Base-by-base conservation (phyloP, 2,797 vertebrate genomes). In the Champsocephalus gunnari region DNA sequence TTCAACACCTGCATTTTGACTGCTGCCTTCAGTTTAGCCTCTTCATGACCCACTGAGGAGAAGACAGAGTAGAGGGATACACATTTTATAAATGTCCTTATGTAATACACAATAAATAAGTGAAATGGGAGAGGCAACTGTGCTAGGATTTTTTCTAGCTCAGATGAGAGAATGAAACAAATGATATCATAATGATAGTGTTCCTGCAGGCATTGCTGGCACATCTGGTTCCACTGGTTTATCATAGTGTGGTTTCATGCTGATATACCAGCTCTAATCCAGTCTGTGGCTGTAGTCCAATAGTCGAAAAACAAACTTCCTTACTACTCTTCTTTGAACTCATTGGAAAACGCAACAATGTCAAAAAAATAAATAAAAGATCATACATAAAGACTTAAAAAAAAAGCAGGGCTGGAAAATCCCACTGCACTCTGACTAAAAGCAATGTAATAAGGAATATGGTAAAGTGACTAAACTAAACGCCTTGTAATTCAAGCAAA, bases 1-100 rank as follows among this genome's bases (percentile, higher is more conserved):
- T 95, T 94, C 59, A 95, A 71, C 1, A 0, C 5, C 47, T 88
- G 48, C 24, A 93, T 86, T 1, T 91, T 71, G 2, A 7, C 16
- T 71, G 88, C 77, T 2, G 88, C 79, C 41, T 72, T 85, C 11
- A 5, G 48, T 75, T 85, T 91, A 2, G 79, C 86, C 0, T 2
- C 60, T 10, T 75, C 65, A 0, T 92, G 85, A 4, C 77, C 53
- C 54, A 0, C 95, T 96, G 80, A 16, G 67, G 45, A 75, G 56
- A 74, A 8, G 2, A 51, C 17, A 62, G 12, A 9, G 11, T 3
- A 2, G n/a, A 60, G 9, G 73, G 8, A 53, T 50, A 62, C 19
- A 49, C 49, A 70, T 28, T 44, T 69, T n/a, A 73, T 11, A 14
- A 12, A 24, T 44, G 19, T 47, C 17, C 8, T 55, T 38, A 41